Percentiles rank a stretch among this genome's conserved stretches.
Evolutionary conservation across 2,888 invertebrate genomes (phyloP).

Genomic region (Megalurothrips usitatus): DNA sequence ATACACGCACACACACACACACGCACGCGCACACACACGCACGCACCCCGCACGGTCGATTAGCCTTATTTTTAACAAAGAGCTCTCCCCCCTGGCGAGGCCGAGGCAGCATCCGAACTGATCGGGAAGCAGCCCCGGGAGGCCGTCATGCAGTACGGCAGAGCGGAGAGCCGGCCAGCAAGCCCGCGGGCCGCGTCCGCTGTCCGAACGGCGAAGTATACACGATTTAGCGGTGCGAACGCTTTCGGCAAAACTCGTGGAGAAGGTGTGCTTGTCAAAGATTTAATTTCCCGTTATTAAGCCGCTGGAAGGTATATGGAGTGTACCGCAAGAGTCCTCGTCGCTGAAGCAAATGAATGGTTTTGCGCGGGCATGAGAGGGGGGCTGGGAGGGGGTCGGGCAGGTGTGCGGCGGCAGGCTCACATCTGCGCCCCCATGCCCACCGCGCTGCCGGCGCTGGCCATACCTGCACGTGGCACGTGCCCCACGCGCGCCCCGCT

Average conservation of each 20-base stretch:
- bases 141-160: too few relatives aligned
- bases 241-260: too few relatives aligned
- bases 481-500: neutral
- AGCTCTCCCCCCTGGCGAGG: neutral
- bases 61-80: conserved; percentile 13
- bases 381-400: neutral
- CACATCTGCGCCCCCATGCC: neutral
- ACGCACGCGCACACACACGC: neutral
- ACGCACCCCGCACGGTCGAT: neutral
- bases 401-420: neutral
- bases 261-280: neutral
- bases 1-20: too few relatives aligned
- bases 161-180: too few relatives aligned
- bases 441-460: neutral
- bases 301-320: too few relatives aligned
- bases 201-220: too few relatives aligned
- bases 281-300: too few relatives aligned
- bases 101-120: neutral
- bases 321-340: too few relatives aligned
- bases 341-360: neutral
- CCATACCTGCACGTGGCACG: conserved; percentile 8
- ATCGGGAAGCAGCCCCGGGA: neutral
- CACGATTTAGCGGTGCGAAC: too few relatives aligned
- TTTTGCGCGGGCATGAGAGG: neutral
- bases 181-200: too few relatives aligned